phyloP scores from a whole-genome alignment of 2,113 vertebrate genomes.

The Apeltes quadracus region DNA sequence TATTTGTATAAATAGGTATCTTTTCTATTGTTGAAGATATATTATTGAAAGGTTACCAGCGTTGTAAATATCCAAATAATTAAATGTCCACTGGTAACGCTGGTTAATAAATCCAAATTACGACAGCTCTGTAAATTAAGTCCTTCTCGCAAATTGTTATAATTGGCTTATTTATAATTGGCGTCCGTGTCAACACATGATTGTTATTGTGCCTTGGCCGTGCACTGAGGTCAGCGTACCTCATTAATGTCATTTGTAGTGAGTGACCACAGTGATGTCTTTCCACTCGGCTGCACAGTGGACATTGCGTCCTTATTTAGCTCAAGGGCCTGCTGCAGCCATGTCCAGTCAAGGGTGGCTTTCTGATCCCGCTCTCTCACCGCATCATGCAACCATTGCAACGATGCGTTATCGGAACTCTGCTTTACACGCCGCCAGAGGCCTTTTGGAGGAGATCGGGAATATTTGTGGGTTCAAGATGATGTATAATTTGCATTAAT shows the following conservation, averaged over 20 bases:
- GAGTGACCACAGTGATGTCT: conserved; percentile 73
- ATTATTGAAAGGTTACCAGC: conserved; percentile 1
- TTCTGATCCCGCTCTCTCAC: conserved; percentile 60
- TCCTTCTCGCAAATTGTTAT: conserved; percentile 64
- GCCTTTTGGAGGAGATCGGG: conserved; percentile 44
- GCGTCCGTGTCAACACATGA: conserved; percentile 72
- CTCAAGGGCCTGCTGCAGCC: conserved; percentile 73
- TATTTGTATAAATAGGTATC: too few species aligned
- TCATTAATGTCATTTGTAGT: conserved; percentile 77
- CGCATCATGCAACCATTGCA: conserved; percentile 50
- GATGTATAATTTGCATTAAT: conserved; percentile 42
- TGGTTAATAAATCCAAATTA: conserved; percentile 31
- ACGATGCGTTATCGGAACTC: conserved; percentile 58
- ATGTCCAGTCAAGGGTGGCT: conserved; percentile 72
- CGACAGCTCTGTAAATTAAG: conserved; percentile 36
- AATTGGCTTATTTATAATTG: conserved; percentile 74
- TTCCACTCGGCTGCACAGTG: conserved; percentile 76
- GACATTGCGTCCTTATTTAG: conserved; percentile 76
- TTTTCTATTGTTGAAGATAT: not conserved
- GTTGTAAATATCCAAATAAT: not conserved
- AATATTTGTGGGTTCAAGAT: conserved; percentile 48
- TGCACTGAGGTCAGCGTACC: conserved; percentile 73
- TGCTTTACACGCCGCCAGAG: conserved; percentile 28
- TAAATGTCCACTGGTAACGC: conserved; percentile 7
- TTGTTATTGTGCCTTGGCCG: conserved; percentile 73